These are phyloP conservation scores for Holacanthus passer DNA, from an alignment of 2,113 vertebrate species.

Conservation along the genomic window DNA sequence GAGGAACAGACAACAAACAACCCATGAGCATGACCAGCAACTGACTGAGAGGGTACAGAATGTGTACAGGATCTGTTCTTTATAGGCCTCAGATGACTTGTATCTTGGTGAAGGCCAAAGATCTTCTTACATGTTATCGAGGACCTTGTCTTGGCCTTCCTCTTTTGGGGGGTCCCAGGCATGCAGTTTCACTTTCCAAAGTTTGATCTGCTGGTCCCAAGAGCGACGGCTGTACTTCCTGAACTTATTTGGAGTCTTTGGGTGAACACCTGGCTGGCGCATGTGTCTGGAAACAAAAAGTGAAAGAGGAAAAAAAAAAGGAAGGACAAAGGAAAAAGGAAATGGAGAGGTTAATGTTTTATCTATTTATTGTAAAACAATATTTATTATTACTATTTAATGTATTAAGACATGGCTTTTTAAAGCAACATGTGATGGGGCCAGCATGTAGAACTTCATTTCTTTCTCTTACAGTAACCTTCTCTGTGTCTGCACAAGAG, in stretches of 20 bases:
- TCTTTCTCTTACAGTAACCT: neutral
- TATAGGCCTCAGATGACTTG: too few species aligned
- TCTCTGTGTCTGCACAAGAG: neutral
- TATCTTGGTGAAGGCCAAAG: too few species aligned
- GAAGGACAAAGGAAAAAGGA: neutral
- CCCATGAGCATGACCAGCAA: neutral
- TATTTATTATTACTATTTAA: neutral
- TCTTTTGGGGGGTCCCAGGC: conserved; percentile 93
- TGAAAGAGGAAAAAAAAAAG: neutral
- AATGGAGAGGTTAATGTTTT: neutral
- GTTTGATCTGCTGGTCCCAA: conserved; percentile 97
- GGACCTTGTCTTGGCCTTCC: conserved; percentile 83
- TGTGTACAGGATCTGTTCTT: neutral
- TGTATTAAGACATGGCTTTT: neutral
- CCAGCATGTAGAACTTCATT: neutral
- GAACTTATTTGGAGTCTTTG: conserved; percentile 97
- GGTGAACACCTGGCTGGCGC: conserved; percentile 92
- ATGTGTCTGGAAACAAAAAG: conserved; percentile 82
- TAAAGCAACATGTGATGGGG: neutral
- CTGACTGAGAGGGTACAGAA: neutral
- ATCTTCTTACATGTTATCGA: conserved; percentile 86
- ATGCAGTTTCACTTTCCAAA: conserved; percentile 96
- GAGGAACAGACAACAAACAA: neutral
- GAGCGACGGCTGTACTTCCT: conserved; percentile 98
- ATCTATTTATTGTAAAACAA: neutral